Evolutionary conservation across 2,888 invertebrate species (phyloP).

Genomic region (Andrena praecox): DNA sequence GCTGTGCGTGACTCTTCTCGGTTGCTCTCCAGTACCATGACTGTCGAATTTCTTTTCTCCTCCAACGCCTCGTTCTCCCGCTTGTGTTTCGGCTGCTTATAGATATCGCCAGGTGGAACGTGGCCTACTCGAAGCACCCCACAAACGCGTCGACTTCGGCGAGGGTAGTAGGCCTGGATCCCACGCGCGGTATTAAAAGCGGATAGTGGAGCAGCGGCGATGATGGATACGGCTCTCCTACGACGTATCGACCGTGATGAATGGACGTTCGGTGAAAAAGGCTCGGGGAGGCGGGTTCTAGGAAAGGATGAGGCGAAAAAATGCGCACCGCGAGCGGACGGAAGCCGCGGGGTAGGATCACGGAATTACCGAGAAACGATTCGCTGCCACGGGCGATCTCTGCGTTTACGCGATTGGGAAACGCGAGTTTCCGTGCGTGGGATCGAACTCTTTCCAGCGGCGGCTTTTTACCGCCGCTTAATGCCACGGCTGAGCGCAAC

Average conservation of each 20-base stretch:
- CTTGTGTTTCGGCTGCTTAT: neutral
- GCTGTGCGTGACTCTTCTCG: constrained; percentile 22
- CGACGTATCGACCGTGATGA: constrained; percentile 2
- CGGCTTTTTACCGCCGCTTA: constrained; percentile 31
- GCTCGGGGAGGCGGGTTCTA: neutral
- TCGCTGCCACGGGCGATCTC: constrained; percentile 38
- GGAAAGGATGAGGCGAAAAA: constrained; percentile 1
- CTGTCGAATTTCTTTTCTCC: neutral
- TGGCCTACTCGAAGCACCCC: neutral
- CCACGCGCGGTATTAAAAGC: constrained; percentile 28
- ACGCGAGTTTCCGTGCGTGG: constrained; percentile 48
- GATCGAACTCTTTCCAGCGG: constrained; percentile 38
- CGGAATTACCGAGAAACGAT: constrained; percentile 26
- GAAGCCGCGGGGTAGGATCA: constrained; percentile 1
- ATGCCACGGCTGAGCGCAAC: constrained; percentile 39
- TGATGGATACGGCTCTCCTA: neutral
- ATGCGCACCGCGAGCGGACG: neutral
- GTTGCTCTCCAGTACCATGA: neutral
- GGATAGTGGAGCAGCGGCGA: neutral
- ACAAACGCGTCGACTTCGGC: neutral
- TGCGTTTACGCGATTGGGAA: constrained; percentile 56
- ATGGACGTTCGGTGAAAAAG: constrained; percentile 34
- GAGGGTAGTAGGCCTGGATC: neutral
- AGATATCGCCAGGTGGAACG: neutral
- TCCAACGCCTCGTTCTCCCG: neutral